A percentile compares a stretch with the other conserved stretches of the same genome.
Evolutionary conservation across 2,888 invertebrate species (phyloP).

Genomic region (Caenorhabditis sulstoni): DNA sequence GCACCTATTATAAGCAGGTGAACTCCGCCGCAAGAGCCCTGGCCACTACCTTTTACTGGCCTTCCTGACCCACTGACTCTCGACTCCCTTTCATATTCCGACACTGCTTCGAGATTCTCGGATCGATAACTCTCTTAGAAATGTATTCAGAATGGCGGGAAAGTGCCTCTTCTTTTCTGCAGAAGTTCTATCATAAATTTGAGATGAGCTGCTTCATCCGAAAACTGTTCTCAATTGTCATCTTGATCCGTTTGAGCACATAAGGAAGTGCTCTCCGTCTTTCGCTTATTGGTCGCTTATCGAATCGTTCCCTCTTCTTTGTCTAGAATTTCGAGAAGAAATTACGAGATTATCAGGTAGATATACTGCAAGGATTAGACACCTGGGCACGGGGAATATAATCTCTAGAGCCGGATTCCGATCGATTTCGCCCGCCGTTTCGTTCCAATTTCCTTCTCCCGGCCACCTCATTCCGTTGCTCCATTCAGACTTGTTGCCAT

Average conservation of each 20-base stretch:
- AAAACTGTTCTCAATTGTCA: neutral
- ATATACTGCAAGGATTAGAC: constrained; percentile 28
- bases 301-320: neutral
- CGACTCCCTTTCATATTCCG: neutral
- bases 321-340: constrained; percentile 3
- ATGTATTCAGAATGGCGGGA: constrained; percentile 34
- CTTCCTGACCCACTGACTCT: constrained; percentile 17
- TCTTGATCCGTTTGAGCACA: constrained; percentile 1
- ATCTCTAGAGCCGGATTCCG: neutral
- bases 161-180: neutral
- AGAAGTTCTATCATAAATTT: constrained; percentile 36
- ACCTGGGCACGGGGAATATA: constrained; percentile 33
- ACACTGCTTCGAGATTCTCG: constrained; percentile 1
- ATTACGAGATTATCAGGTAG: constrained; percentile 25
- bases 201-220: constrained; percentile 11
- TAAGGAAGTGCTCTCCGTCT: constrained; percentile 27
- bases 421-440: constrained; percentile 20
- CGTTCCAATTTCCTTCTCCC: constrained; percentile 10
- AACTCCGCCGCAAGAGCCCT: constrained; percentile 6
- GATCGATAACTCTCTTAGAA: constrained; percentile 32
- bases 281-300: neutral
- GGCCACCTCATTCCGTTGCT: neutral
- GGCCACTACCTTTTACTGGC: constrained; percentile 21
- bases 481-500: constrained; percentile 28
- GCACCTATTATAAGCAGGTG: constrained; percentile 50